phyloP scores from a whole-genome alignment of 2,113 vertebrate species.

The Gallinago jamesoni region DNA sequence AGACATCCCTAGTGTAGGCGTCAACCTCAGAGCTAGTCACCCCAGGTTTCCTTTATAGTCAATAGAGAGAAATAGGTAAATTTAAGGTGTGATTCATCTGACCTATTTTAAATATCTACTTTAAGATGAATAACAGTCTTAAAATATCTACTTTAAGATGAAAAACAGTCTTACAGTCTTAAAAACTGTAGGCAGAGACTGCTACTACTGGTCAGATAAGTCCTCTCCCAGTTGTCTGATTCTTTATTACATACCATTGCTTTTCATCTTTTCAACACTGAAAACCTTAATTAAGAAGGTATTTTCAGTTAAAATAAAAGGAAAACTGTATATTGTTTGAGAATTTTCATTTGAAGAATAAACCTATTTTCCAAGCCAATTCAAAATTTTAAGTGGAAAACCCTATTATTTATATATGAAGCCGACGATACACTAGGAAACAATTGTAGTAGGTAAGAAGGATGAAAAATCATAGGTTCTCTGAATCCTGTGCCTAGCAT shows the following conservation, averaged over 20 bases:
- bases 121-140: background rate
- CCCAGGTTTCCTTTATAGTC: background rate
- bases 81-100: background rate
- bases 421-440: background rate
- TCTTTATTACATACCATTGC: background rate
- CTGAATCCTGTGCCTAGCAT: background rate
- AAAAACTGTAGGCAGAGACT: background rate
- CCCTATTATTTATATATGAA: background rate
- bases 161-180: background rate
- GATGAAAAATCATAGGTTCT: background rate
- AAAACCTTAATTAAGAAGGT: background rate
- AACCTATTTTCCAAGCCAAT: background rate
- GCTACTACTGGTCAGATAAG: background rate
- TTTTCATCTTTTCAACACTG: background rate
- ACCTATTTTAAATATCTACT: conserved; percentile 8
- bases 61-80: background rate
- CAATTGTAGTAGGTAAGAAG: background rate
- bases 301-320: background rate
- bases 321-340: background rate
- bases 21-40: background rate
- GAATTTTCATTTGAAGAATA: background rate
- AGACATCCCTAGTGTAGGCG: background rate
- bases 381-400: background rate
- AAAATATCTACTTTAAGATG: background rate
- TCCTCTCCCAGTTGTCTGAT: background rate